phyloP scores from a whole-genome alignment of 2,113 vertebrate species.

The Motacilla tschutschensis region DNA sequence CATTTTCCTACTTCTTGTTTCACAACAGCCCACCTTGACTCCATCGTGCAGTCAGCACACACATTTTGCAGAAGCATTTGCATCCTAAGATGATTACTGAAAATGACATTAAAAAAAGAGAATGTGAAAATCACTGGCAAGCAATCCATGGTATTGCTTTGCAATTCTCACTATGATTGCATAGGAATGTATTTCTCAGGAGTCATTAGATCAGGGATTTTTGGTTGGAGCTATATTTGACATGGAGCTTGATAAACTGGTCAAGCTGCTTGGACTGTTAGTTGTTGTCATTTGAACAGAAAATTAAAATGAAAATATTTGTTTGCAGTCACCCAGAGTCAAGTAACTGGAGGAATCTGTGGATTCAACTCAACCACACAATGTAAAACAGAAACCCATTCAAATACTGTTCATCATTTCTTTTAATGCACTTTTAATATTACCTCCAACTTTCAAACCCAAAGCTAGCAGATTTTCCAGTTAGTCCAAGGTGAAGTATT shows the following conservation, averaged over 20 bases:
- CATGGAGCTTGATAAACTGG: background rate
- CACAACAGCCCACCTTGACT: background rate
- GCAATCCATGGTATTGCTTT: background rate
- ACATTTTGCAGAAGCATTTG: background rate
- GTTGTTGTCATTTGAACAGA: background rate
- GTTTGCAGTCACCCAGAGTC: background rate
- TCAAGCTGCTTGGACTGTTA: background rate
- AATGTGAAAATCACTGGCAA: background rate
- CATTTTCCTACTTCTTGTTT: background rate
- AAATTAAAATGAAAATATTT: background rate
- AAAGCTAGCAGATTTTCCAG: background rate
- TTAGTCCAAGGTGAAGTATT: background rate
- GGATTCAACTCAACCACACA: background rate
- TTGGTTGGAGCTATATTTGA: background rate
- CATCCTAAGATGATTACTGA: background rate
- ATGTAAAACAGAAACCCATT: background rate
- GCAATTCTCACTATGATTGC: background rate
- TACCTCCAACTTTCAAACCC: background rate
- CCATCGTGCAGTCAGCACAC: background rate
- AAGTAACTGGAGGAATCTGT: background rate
- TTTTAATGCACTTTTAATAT: background rate
- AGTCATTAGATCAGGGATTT: background rate
- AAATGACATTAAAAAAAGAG: background rate
- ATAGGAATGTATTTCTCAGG: background rate
- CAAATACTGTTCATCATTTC: background rate